A percentile compares a stretch with the other conserved stretches of the same genome.
Evolutionary conservation across 2,113 vertebrate genomes (phyloP).

Genomic region (Butorides virescens): DNA sequence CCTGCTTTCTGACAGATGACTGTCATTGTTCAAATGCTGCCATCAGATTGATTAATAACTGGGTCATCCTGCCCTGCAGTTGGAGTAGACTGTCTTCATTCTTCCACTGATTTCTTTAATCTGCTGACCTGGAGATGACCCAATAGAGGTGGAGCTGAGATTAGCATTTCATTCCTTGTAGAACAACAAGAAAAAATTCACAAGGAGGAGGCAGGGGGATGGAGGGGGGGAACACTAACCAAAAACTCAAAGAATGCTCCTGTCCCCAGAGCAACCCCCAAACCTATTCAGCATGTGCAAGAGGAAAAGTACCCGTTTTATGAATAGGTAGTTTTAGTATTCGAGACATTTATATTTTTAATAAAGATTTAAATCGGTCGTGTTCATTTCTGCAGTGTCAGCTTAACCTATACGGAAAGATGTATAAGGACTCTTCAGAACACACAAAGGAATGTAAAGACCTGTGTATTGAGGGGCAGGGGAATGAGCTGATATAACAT

Average conservation of each 20-base stretch:
- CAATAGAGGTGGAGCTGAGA: slow-evolving; percentile 70
- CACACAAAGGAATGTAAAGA: not conserved
- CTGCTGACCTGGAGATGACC: slow-evolving; percentile 79
- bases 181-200: slow-evolving; percentile 64
- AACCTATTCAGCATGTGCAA: not conserved
- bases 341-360: slow-evolving; percentile 3
- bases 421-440: not conserved
- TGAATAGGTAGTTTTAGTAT: not conserved
- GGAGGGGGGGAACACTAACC: not conserved
- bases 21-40: slow-evolving; percentile 79
- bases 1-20: slow-evolving; percentile 87
- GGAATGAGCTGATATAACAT: slow-evolving; percentile 32
- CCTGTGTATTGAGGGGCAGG: not conserved
- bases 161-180: slow-evolving; percentile 74
- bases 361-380: slow-evolving; percentile 28
- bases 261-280: not conserved
- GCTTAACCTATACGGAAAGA: not conserved
- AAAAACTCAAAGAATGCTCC: not conserved
- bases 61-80: slow-evolving; percentile 80
- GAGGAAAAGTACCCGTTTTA: not conserved
- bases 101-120: slow-evolving; percentile 75
- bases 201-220: not conserved
- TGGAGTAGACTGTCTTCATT: slow-evolving; percentile 60
- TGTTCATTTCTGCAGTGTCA: slow-evolving; percentile 6
- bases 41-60: slow-evolving; percentile 71